These are phyloP conservation scores for Tichodroma muraria DNA, from an alignment of 2,113 vertebrate genomes.

Conservation along the genomic window DNA sequence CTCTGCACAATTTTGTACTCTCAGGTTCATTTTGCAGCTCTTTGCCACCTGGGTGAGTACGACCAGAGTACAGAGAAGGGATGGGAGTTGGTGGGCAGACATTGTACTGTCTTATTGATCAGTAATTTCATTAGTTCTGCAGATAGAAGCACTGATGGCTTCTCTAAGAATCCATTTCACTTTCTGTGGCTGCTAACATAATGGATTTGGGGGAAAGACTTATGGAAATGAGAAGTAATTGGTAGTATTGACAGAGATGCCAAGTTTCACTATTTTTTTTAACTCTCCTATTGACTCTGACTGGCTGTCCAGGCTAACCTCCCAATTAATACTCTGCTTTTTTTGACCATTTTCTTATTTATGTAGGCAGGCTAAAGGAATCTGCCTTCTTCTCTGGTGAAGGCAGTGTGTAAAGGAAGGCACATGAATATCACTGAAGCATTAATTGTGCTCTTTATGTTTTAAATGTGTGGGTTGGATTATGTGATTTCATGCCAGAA, in stretches of 20 bases:
- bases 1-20: neutral
- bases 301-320: neutral
- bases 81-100: neutral
- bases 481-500: neutral
- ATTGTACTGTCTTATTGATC: neutral
- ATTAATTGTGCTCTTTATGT: neutral
- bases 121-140: neutral
- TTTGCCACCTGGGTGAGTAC: neutral
- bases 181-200: neutral
- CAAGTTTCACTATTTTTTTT: neutral
- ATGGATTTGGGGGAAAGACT: neutral
- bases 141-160: neutral
- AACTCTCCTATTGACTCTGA: neutral
- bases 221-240: conserved; percentile 20
- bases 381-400: neutral
- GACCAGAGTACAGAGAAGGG: neutral
- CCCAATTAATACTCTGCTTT: neutral
- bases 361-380: neutral
- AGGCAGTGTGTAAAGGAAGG: neutral
- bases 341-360: neutral
- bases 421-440: neutral
- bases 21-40: neutral
- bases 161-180: neutral
- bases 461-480: neutral
- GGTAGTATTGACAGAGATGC: neutral